phyloP scores from a whole-genome alignment of 2,797 vertebrate genomes.

The Nyctibius grandis region DNA sequence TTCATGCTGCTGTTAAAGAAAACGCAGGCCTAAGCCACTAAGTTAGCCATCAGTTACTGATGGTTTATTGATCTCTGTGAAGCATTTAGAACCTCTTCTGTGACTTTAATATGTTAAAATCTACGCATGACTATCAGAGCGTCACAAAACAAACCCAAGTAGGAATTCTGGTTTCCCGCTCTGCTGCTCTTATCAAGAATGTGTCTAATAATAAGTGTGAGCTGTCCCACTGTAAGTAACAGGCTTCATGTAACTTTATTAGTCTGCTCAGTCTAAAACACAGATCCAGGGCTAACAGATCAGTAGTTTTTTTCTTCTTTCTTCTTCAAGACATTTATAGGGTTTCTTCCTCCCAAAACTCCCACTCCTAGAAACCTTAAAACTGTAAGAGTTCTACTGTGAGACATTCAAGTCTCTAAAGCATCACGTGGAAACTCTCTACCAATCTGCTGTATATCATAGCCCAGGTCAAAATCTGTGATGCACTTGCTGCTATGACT shows the following conservation, averaged over 20 bases:
- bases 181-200: not conserved
- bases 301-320: not conserved
- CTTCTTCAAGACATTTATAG: not conserved
- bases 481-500: not conserved
- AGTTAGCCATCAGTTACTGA: not conserved
- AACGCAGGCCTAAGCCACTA: not conserved
- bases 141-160: not conserved
- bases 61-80: not conserved
- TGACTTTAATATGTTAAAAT: not conserved
- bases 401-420: not conserved
- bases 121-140: not conserved
- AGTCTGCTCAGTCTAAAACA: not conserved
- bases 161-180: not conserved
- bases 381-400: not conserved
- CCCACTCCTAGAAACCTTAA: not conserved
- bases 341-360: not conserved
- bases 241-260: not conserved
- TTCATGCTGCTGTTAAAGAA: not conserved
- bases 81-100: not conserved
- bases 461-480: not conserved
- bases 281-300: not conserved
- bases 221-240: not conserved
- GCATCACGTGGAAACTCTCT: not conserved
- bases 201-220: not conserved
- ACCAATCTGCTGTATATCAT: not conserved